These are phyloP conservation scores for Halictus quadricinctus DNA, from an alignment of 2,888 invertebrate species.

Conservation along the genomic window DNA sequence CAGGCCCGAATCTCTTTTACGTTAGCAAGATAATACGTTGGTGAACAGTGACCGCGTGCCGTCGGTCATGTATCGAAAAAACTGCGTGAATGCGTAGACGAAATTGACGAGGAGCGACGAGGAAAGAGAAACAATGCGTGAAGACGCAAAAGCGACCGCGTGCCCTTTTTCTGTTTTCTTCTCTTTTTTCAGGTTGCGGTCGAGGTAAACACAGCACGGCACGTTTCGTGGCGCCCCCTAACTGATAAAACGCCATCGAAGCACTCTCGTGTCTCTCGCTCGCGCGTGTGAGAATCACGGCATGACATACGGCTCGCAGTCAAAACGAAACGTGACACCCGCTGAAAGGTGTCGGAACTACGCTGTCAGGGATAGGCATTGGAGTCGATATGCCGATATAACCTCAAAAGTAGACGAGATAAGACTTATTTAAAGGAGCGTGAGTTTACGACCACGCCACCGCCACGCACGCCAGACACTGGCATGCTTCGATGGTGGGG, in stretches of 20 bases:
- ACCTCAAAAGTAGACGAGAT: slow-evolving; percentile 59
- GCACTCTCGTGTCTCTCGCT: slow-evolving; percentile 39
- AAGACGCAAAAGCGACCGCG: slow-evolving; percentile 56
- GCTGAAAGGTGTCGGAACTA: slow-evolving; percentile 32
- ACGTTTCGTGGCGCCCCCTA: slow-evolving; percentile 70
- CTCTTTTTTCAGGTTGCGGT: slow-evolving; percentile 44
- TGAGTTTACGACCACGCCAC: slow-evolving; percentile 54
- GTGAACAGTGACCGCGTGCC: slow-evolving; percentile 14
- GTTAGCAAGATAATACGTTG: slow-evolving; percentile 4
- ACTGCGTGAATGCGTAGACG: neutral
- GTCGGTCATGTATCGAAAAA: slow-evolving; percentile 1
- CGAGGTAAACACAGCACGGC: slow-evolving; percentile 71
- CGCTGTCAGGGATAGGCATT: slow-evolving; percentile 31
- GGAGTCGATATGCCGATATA: slow-evolving; percentile 45
- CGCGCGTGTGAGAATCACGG: slow-evolving; percentile 65
- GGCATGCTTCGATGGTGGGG: slow-evolving; percentile 65
- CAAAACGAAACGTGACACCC: slow-evolving; percentile 65
- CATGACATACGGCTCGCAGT: slow-evolving; percentile 62
- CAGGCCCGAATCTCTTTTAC: neutral
- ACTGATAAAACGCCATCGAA: slow-evolving; percentile 70
- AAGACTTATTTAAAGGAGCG: slow-evolving; percentile 29
- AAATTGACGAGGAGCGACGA: slow-evolving; percentile 11
- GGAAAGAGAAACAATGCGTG: slow-evolving; percentile 29
- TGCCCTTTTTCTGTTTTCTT: slow-evolving; percentile 58
- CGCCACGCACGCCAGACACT: slow-evolving; percentile 64